phyloP scores from a whole-genome alignment of 2,113 vertebrate species.

The Centropristis striata region DNA sequence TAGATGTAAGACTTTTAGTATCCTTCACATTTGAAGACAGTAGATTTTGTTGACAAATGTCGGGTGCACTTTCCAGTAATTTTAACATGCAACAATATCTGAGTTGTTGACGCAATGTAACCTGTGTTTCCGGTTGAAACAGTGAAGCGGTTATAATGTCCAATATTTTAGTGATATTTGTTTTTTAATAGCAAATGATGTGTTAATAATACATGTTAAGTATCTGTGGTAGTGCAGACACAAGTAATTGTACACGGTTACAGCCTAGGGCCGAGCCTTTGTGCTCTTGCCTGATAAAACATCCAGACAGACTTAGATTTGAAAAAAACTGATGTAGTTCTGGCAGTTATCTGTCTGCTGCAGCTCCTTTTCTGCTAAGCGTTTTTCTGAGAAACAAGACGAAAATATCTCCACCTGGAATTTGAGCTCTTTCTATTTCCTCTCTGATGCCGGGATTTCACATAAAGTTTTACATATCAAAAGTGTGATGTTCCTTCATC shows the following conservation, averaged over 20 bases:
- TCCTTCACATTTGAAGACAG: not conserved
- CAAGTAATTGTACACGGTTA: not conserved
- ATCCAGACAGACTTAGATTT: slow-evolving; percentile 22
- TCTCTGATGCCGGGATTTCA: slow-evolving; percentile 63
- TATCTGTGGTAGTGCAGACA: not conserved
- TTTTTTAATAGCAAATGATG: not conserved
- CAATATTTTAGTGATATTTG: not conserved
- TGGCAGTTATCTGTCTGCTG: slow-evolving; percentile 28
- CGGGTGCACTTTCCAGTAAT: not conserved
- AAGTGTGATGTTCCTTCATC: slow-evolving; percentile 73
- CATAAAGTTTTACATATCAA: slow-evolving; percentile 79
- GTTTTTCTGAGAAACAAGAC: slow-evolving; percentile 68
- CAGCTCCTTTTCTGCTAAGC: slow-evolving; percentile 39
- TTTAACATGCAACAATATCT: no score
- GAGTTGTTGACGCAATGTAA: not conserved
- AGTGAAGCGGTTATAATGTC: not conserved
- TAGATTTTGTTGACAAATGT: not conserved
- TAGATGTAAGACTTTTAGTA: not conserved
- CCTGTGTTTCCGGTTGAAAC: not conserved
- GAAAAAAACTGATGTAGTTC: slow-evolving; percentile 19
- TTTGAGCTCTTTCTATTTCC: slow-evolving; percentile 73
- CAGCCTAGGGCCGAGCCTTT: not conserved
- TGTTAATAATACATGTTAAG: not conserved
- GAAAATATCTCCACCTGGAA: slow-evolving; percentile 76
- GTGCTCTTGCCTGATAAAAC: slow-evolving; percentile 25